Conservation (phyloP, 2,797 vertebrate species). For the Moxostoma hubbsi region DNA sequence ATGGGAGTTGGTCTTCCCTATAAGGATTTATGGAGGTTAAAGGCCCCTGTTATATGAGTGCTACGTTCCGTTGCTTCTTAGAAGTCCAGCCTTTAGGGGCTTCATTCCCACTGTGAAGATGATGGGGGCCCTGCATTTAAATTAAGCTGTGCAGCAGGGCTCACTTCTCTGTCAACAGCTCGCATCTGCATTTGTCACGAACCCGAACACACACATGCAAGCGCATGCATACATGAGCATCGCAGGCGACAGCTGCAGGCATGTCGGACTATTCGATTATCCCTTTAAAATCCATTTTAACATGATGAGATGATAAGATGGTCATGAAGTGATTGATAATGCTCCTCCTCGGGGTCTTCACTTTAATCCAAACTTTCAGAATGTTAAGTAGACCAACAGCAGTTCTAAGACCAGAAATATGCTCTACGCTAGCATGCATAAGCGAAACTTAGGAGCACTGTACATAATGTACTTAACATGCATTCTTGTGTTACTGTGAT, state of each 20-base stretch:
- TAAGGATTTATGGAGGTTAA: slow-evolving; percentile 29
- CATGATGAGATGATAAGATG: background rate
- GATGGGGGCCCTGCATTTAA: slow-evolving; percentile 54
- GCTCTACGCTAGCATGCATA: too few relatives aligned
- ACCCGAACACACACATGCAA: slow-evolving; percentile 61
- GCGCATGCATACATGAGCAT: slow-evolving; percentile 21
- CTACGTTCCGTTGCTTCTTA: slow-evolving; percentile 32
- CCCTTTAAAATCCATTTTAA: slow-evolving; percentile 8
- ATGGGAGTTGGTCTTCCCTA: slow-evolving; percentile 8
- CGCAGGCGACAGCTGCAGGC: slow-evolving; percentile 48
- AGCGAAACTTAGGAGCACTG: too few relatives aligned
- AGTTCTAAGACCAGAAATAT: too few relatives aligned
- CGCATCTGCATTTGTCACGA: slow-evolving; percentile 66
- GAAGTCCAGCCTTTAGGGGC: slow-evolving; percentile 40
- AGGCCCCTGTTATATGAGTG: slow-evolving; percentile 45
- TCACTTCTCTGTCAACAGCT: slow-evolving; percentile 76
- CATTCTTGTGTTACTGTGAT: too few relatives aligned
- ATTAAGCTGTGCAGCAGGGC: slow-evolving; percentile 74
- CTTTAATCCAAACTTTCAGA: too few relatives aligned
- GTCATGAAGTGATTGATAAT: background rate
- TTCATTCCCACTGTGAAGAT: slow-evolving; percentile 44
- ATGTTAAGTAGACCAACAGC: too few relatives aligned
- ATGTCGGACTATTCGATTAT: background rate
- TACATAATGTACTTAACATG: too few relatives aligned
- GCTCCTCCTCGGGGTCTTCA: background rate